Base-by-base conservation (phyloP, 2,113 vertebrate species). In the Grus americana region DNA sequence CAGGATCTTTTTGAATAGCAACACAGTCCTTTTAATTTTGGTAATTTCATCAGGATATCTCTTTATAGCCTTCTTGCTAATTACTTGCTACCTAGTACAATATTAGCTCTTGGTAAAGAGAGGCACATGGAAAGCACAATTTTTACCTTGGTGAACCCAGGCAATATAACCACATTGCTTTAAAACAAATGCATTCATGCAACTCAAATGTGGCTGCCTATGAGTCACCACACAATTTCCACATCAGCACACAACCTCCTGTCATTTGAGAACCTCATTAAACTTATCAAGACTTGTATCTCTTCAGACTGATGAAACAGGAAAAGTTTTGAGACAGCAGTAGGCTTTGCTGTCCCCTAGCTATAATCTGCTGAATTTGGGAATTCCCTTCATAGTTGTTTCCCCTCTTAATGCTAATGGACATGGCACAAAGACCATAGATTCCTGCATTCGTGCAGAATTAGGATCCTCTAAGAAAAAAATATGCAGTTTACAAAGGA, bases 261-360 rank as follows among this genome's bases (percentile, higher is more conserved):
- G 83, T 26, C 82, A 58, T 74, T 71, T 58, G n/a, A 92, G 46
- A 88, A 81, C 46, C 67, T 83, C 67, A n/a, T 80, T 90, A 76
- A 90, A 65, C 32, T 78, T 88, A 93, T 70, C 92, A 83, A 29
- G 38, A 11, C 24, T 76, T 52, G 2, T 6, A 83, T 84, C 86
- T 95, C 71, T 72, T 88, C 52, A 92, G 47, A 73, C 46, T 71
- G 40, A 86, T 50, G 72, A 86, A 70, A 86, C 36, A 49, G 29
- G 68, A 90, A 63, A 63, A 76, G 46, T 74, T 92, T 42, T 0
- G 3, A 89, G 88, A 71, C 17, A 66, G 40, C 5, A 7, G n/a
- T 6, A 88, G 68, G 57, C 38, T 95, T 89, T 97, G 76, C 83
- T 91, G 86, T 59, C 88, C 52, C 47, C 68, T 83, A 92, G 67